Percentiles rank a stretch among this genome's conserved stretches.
phyloP scores from a whole-genome alignment of 1,140 invertebrate genomes.

The Ostrea edulis region DNA sequence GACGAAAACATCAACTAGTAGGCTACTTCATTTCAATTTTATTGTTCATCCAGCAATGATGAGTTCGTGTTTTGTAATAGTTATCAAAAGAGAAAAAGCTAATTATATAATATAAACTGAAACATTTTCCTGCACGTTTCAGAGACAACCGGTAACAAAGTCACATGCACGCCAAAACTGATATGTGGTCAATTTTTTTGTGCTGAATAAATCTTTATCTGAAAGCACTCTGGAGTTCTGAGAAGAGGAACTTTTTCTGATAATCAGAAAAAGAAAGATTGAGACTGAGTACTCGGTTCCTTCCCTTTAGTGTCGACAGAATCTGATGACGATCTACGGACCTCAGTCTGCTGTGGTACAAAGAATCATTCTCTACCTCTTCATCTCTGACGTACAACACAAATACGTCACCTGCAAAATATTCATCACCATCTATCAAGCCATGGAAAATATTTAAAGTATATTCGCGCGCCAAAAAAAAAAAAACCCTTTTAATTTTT shows the following conservation, averaged over 20 bases:
- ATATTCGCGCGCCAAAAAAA: no score
- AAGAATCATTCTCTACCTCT: background rate
- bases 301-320: background rate
- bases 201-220: background rate
- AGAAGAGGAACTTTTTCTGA: background rate
- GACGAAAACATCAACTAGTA: no score
- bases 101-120: no score
- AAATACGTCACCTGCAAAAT: conserved; percentile 15
- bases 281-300: background rate
- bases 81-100: no score
- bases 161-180: background rate
- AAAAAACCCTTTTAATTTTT: no score
- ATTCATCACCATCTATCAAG: no score
- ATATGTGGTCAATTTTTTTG: background rate
- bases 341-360: background rate
- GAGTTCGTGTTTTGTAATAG: no score
- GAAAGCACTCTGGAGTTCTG: background rate
- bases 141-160: background rate
- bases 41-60: no score
- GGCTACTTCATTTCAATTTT: no score
- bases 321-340: conserved; percentile 9
- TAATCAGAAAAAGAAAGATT: background rate
- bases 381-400: conserved; percentile 16
- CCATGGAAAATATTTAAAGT: no score
- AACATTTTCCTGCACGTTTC: no score